A percentile compares a stretch with the other conserved stretches of the same genome.
Conservation (phyloP, 2,888 invertebrate species). For the Cyclophora albipunctata region DNA sequence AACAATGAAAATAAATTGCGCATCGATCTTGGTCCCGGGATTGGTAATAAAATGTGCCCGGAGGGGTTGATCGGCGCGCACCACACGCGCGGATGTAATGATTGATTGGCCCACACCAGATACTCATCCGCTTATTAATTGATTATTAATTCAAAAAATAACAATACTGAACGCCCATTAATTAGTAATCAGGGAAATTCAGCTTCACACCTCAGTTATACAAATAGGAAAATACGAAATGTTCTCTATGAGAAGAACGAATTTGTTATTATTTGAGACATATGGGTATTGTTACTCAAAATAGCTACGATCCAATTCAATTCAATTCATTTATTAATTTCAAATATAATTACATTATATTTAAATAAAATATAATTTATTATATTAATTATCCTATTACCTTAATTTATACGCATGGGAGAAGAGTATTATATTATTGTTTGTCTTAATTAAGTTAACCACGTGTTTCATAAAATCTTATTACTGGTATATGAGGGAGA, state of each 20-base stretch:
- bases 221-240: no score
- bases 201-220: no score
- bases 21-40: not conserved
- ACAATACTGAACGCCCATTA: conserved; percentile 10
- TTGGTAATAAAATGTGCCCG: conserved; percentile 2
- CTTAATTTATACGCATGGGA: not conserved
- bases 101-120: conserved; percentile 24
- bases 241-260: no score
- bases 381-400: no score
- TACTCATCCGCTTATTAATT: conserved; percentile 21
- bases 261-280: no score
- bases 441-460: conserved; percentile 7
- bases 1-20: not conserved
- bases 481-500: conserved; percentile 6
- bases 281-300: no score
- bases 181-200: no score
- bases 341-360: no score
- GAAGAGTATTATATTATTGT: conserved; percentile 1
- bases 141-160: conserved; percentile 13
- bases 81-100: conserved; percentile 16
- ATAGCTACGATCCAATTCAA: no score
- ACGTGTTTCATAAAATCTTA: not conserved
- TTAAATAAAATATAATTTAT: no score
- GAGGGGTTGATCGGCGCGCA: conserved; percentile 5
- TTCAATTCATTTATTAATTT: no score